Evolutionary conservation across 2,888 invertebrate species (phyloP), one percentile per base, ranked within the genome.

Genomic region (Rotaria macrura): DNA sequence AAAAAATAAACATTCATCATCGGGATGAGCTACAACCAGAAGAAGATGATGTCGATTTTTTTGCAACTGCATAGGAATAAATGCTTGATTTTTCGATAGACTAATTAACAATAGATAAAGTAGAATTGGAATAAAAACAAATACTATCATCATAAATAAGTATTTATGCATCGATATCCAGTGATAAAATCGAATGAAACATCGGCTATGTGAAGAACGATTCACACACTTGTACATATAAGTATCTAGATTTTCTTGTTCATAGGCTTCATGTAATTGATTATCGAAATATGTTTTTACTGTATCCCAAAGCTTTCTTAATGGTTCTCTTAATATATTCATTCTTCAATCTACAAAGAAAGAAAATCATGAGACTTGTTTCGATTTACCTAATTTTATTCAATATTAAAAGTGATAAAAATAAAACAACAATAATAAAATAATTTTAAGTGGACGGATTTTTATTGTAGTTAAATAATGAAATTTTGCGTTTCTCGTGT

Each of bases 1-100:
- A 91, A 99, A 99, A 91, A 99, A 99, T 98, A 99, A 97, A 88
- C 95, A 95, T 91, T 99, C 98, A 90, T 99, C 98, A 91, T 99
- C 98, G 29, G 98, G 98, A 92, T 99, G 99, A 40, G 98, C 96
- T 79, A 93, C 95, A 2, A 97, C 94, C 85, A 98, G 90, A 52
- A 97, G 91, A 79, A 95, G 93, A 88, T 95, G 79, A 40, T n/a
- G 25, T 43, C 4, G 40, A 40, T 40, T 43, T 40, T 25, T 1
- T 79, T n/a, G 25, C 2, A 43, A 43, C 5, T 79, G 4, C 25
- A 2, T n/a, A n/a, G 79, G 79, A 25, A 79, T 25, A n/a, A 79
- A 43, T 79, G n/a, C 43, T 25, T 79, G 79, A 79, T 12, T 79
- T 5, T 38, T 40, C 25, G 79, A 79, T 43, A 79, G n/a, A 43